Base-by-base conservation (phyloP, 1,140 invertebrate species). In the Drosophila pseudoananassae region DNA sequence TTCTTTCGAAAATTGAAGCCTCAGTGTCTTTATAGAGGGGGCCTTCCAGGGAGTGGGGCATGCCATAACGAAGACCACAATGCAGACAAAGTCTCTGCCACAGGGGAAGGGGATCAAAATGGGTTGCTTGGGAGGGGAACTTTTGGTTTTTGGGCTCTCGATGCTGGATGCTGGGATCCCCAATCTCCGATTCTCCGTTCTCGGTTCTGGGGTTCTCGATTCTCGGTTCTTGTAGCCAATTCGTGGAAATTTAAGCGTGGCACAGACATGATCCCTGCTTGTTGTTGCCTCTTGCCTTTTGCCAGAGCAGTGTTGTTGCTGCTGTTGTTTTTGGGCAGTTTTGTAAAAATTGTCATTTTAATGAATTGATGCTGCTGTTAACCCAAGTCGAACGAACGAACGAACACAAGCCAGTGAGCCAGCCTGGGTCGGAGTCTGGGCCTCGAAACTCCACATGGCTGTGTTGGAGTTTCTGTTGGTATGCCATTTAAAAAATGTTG, bases 261-360 rank as follows among this genome's bases (percentile, higher is more conserved):
- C 83, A 64, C 83, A 87, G 83, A 88, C 83, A 88, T 88, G 83
- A 73, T 84, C 77, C 73, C 82, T 60, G 70, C 83, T 88, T 82
- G 78, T 78, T 88, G 83, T 61, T 87, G 82, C 47, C 47, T 78
- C 63, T 50, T 80, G 49, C 38, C 64, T 49, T 40, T 4, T 6
- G 1, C 29, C 1, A 6, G 29, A 3, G 8, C 10, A 36, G 33
- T 63, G 46, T 49, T 73, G 68, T 58, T 78, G 78, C 70, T 78
- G 64, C 80, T 82, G 79, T 87, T 87, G 68, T 87, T 87, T 87
- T 87, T 82, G 83, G 83, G 83, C 83, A 87, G 83, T 88, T 87
- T 87, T 87, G 83, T 87, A 87, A 87, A 88, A 88, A 88, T 88
- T 88, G 83, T 88, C 83, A 88, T 88, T 88, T 88, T 88, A 88